phyloP scores from a whole-genome alignment of 1,140 invertebrate genomes.

The Whitmania pigra region DNA sequence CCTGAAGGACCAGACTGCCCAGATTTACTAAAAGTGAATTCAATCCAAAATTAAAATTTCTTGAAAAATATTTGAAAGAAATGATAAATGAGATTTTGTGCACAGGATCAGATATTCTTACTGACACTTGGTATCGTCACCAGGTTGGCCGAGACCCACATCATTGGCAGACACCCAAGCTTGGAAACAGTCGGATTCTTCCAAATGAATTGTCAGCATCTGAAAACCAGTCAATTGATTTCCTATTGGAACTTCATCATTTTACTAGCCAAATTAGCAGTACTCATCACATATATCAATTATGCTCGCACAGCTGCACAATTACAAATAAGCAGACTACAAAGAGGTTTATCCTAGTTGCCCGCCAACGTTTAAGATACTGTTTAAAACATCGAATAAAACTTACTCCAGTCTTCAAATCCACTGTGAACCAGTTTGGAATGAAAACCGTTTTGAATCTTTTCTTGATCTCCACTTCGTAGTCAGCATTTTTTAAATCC shows the following conservation, averaged over 20 bases:
- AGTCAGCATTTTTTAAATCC: slow-evolving; percentile 78
- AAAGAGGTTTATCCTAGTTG: not conserved
- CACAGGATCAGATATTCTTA: slow-evolving; percentile 52
- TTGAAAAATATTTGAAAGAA: not conserved
- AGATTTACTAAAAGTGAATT: slow-evolving; percentile 64
- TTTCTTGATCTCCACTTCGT: slow-evolving; percentile 86
- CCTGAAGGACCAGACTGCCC: slow-evolving; percentile 81
- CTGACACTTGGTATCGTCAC: slow-evolving; percentile 59
- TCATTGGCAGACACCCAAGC: slow-evolving; percentile 96
- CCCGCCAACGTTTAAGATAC: not conserved
- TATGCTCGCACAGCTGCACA: not conserved
- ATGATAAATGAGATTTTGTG: not conserved
- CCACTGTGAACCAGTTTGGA: slow-evolving; percentile 98
- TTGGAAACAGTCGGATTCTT: slow-evolving; percentile 92
- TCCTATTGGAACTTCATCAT: no score
- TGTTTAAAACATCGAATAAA: not conserved
- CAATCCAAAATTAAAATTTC: not conserved
- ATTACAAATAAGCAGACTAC: no score
- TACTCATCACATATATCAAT: not conserved
- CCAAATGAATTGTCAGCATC: slow-evolving; percentile 94
- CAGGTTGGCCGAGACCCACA: slow-evolving; percentile 58
- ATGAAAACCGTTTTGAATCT: slow-evolving; percentile 86
- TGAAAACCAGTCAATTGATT: slow-evolving; percentile 37
- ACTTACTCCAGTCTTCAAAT: slow-evolving; percentile 88
- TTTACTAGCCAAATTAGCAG: no score